Percentiles rank a stretch among this genome's conserved stretches.
These are phyloP conservation scores for Platycercus adscitus DNA, from an alignment of 2,113 vertebrate genomes.

Conservation along the genomic window DNA sequence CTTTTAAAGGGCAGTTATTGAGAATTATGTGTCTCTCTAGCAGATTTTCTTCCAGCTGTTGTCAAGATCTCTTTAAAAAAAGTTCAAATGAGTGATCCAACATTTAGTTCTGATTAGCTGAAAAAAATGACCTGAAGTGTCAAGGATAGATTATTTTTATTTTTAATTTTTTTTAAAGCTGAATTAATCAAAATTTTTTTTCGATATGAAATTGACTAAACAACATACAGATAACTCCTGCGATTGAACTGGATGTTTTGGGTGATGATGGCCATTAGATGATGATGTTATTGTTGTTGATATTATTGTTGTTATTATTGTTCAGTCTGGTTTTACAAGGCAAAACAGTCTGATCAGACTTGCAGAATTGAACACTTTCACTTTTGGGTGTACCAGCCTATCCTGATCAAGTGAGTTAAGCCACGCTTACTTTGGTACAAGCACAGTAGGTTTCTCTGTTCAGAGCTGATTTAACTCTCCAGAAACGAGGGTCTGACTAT, in stretches of 20 bases:
- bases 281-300: not conserved
- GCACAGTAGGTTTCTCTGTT: not conserved
- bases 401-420: not conserved
- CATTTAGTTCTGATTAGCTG: not conserved
- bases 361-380: not conserved
- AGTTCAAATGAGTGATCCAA: not conserved
- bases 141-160: not conserved
- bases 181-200: not conserved
- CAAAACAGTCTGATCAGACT: not conserved
- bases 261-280: not conserved
- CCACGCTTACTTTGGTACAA: not conserved
- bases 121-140: not conserved
- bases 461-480: not conserved
- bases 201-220: not conserved
- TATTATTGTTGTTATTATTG: not conserved
- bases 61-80: not conserved
- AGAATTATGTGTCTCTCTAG: not conserved
- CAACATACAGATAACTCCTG: not conserved
- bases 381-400: not conserved
- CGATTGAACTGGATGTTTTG: not conserved
- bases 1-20: not conserved
- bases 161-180: not conserved
- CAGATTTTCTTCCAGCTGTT: not conserved
- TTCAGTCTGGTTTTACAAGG: not conserved
- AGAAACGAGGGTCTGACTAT: rapidly evolving